Evolutionary conservation across 1,140 invertebrate genomes (phyloP), one percentile per base, ranked within the genome.

Genomic region (Leptoteleia sp.): DNA sequence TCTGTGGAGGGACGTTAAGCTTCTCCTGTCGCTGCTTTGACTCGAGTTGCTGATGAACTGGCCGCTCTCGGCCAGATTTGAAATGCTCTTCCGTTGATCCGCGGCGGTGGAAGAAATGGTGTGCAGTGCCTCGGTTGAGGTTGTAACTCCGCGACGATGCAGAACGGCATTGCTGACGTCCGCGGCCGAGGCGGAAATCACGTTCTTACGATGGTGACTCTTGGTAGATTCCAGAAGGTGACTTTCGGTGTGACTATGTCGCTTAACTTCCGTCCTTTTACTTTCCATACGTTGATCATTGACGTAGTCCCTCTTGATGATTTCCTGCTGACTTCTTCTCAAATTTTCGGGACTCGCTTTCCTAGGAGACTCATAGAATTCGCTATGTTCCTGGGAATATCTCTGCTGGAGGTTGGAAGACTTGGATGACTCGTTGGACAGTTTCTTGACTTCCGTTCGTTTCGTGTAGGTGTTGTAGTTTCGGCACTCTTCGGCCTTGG

Each of bases 61-160:
- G 1, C 93, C 93, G 71, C 92, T 92, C 68, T 95, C 94, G 12
- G 93, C 92, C 0, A 95, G 87, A 83, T 95, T 95, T 0, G 92
- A 92, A 15, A 95, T 94, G 47, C 94, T 95, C 84, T 94, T 95
- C 19, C 93, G 90, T 82, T 95, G 94, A 78, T 94, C 93, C 8
- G 94, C 92, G 11, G 94, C 94, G 1, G 94, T 93, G 0, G 94
- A 93, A n/a, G 94, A 94, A 3, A 93, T 92, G 6, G 92, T 92
- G 76, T 93, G 93, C 4, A 93, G 87, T 4, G 92, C 91, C 83
- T 93, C 92, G 1, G 91, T 91, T 0, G 91, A 91, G 0, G 90
- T 87, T 1, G 90, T 85, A 8, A 91, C 86, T 15, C 92, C 92
- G 0, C 94, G 94, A 8, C 95, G 91, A 83, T 95, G 94, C 3